Base-by-base conservation (phyloP, 2,113 vertebrate species). In the Epinephelus cyanopodus region DNA sequence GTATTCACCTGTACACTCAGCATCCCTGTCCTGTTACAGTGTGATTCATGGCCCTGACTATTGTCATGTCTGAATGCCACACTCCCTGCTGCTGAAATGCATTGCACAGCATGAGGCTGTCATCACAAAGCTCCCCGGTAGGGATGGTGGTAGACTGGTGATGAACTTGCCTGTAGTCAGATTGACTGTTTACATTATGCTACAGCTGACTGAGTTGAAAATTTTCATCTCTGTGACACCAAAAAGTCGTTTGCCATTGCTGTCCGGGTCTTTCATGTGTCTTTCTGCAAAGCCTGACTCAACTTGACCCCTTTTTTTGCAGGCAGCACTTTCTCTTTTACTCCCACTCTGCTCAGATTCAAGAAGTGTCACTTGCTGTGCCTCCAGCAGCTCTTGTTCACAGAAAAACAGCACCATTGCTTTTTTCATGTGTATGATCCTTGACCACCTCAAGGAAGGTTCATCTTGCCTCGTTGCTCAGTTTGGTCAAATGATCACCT, bases 161-260 rank as follows among this genome's bases (percentile, higher is more conserved):
- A 74, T 61, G 73, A 74, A 45, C 21, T 48, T 33, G 25, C 37
- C 15, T 13, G 2, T 25, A 29, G 65, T 29, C 5, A 68, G 81
- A 74, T 54, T 29, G 74, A 81, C 65, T 15, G 17, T 18, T 21
- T 45, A 21, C 45, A 77, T 45, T 21, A 3, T 0, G 25, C 48
- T 69, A 23, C 52, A 80, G 76, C 52, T 48, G 47, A 71, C 42
- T 25, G 42, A 77, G 45, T 77, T 73, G 63, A 69, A 11, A 69
- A 11, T 21, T 53, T 61, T 72, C 18, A 27, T 77, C 25, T 77
- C 57, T 27, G 33, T 42, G 27, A 62, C 72, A 50, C 25, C 6
- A 54, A n/a, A 37, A 54, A 60, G n/a, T 25, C 47, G 68, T 54
- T 69, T 13, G 23, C 37, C 71, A 48, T 37, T 81, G 63, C n/a